A percentile compares a stretch with the other conserved stretches of the same genome.
Evolutionary conservation across 2,113 vertebrate species (phyloP).

Genomic region (Cairina moschata): DNA sequence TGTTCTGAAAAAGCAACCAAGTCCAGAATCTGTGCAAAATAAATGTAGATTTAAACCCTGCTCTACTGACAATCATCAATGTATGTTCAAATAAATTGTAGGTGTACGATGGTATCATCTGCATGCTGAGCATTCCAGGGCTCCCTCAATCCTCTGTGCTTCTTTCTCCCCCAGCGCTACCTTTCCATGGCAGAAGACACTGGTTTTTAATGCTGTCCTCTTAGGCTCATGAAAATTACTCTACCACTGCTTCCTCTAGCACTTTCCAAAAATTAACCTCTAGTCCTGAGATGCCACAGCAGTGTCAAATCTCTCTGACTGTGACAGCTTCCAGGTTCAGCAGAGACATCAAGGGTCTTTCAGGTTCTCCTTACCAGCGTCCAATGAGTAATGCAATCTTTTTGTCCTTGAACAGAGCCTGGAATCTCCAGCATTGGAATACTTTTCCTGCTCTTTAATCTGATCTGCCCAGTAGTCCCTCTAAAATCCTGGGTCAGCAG

Average conservation of each 20-base stretch:
- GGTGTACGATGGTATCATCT: not conserved
- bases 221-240: not conserved
- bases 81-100: not conserved
- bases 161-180: not conserved
- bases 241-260: not conserved
- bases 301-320: slow-evolving; percentile 50
- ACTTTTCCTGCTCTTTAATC: not conserved
- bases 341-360: not conserved
- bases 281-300: not conserved
- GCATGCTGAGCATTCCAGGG: not conserved
- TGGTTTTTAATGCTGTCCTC: not conserved
- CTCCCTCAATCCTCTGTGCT: not conserved
- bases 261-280: not conserved
- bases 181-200: not conserved
- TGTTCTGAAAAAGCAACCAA: not conserved
- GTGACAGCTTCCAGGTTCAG: slow-evolving; percentile 39
- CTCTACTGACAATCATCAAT: not conserved
- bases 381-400: not conserved
- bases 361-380: not conserved
- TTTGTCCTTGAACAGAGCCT: slow-evolving; percentile 28
- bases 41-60: not conserved
- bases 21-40: not conserved
- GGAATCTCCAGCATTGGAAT: not conserved
- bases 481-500: not conserved
- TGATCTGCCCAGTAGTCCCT: not conserved